Conservation (phyloP, 2,888 invertebrate species). For the Protodeltote pygarga region DNA sequence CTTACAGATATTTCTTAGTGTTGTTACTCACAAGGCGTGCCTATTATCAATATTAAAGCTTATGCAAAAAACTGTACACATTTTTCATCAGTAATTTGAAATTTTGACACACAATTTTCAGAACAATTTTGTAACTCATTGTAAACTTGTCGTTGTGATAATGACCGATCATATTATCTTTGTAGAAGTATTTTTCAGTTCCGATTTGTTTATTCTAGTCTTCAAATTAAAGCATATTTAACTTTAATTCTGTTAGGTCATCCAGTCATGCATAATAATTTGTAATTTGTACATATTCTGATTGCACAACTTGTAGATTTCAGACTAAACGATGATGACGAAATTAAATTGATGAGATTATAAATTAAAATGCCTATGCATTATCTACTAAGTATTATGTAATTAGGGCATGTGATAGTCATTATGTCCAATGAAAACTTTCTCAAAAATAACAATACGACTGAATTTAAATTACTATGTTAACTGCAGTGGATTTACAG, state of each 20-base stretch:
- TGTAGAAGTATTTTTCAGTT: constrained; percentile 47
- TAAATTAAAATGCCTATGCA: constrained; percentile 15
- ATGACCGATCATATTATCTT: constrained; percentile 40
- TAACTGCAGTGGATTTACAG: constrained; percentile 74
- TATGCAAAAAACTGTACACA: no score
- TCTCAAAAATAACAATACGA: constrained; percentile 9
- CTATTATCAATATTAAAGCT: no score
- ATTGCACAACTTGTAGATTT: constrained; percentile 73
- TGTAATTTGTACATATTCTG: constrained; percentile 77
- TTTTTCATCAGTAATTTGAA: no score
- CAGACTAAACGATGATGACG: constrained; percentile 34
- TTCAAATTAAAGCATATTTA: constrained; percentile 63
- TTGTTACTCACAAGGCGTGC: constrained; percentile 36
- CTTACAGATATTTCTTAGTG: constrained; percentile 22
- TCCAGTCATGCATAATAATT: constrained; percentile 64
- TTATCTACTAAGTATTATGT: constrained; percentile 6
- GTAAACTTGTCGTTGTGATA: constrained; percentile 44
- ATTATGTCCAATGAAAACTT: constrained; percentile 14
- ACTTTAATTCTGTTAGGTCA: constrained; percentile 56
- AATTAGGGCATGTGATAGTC: constrained; percentile 29
- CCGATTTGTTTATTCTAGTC: constrained; percentile 70
- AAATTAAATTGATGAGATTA: constrained; percentile 20
- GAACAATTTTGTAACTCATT: constrained; percentile 27
- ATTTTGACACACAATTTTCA: constrained; percentile 2
- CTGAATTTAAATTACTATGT: constrained; percentile 40